Percentiles rank a stretch among this genome's conserved stretches.
Conservation (phyloP, 1,140 invertebrate genomes). For the Apis mellifera region DNA sequence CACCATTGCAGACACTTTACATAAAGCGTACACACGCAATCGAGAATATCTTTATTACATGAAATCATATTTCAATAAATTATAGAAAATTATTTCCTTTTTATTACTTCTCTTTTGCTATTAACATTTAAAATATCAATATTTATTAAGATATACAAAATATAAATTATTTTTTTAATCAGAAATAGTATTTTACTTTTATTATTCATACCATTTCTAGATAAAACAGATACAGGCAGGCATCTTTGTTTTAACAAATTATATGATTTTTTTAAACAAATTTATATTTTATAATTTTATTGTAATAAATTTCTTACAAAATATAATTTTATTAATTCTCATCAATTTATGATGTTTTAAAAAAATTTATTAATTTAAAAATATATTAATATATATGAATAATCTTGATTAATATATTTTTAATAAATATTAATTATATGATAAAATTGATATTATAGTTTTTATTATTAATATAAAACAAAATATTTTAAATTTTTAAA, state of each 20-base stretch:
- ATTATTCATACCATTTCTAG: background rate
- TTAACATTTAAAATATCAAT: background rate
- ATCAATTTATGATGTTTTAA: background rate
- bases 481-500: background rate
- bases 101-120: background rate
- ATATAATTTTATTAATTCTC: background rate
- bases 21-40: background rate
- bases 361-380: background rate
- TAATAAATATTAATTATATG: background rate
- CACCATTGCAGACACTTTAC: slow-evolving; percentile 42
- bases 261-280: background rate
- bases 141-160: background rate
- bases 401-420: background rate
- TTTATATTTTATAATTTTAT: background rate
- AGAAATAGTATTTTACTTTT: background rate
- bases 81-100: slow-evolving; percentile 3
- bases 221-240: background rate
- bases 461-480: background rate
- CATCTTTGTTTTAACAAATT: background rate
- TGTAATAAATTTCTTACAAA: background rate
- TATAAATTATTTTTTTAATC: background rate
- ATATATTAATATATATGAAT: background rate
- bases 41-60: background rate
- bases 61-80: slow-evolving; percentile 21
- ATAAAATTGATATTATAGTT: background rate